Percentiles rank a stretch among this genome's conserved stretches.
Conservation (phyloP, 2,113 vertebrate species). For the Trochalopteron elliotii region DNA sequence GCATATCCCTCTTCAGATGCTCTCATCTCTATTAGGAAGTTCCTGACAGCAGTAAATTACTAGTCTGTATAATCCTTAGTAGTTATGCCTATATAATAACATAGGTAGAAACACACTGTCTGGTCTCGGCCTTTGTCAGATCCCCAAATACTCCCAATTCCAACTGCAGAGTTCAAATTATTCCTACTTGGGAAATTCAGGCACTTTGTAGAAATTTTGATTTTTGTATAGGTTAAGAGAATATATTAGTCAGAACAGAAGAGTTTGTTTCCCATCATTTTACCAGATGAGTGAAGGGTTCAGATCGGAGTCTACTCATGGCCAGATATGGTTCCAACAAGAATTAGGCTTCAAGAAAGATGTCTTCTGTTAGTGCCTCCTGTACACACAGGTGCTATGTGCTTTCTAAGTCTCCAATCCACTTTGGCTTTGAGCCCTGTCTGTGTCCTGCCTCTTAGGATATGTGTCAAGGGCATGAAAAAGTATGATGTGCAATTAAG, state of each 20-base stretch:
- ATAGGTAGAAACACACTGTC: neutral
- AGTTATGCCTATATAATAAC: neutral
- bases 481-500: neutral
- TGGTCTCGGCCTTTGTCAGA: neutral
- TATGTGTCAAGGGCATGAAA: neutral
- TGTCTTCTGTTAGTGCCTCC: neutral
- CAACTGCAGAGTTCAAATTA: neutral
- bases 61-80: neutral
- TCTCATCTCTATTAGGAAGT: neutral
- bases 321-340: neutral
- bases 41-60: neutral
- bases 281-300: neutral
- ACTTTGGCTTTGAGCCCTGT: neutral
- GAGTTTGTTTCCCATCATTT: neutral
- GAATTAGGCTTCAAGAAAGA: neutral
- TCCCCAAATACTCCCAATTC: neutral
- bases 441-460: neutral
- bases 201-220: neutral
- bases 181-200: neutral
- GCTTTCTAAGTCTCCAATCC: neutral
- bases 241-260: neutral
- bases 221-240: neutral
- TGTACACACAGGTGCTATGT: fast-evolving
- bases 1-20: neutral
- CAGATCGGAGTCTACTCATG: neutral